Evolutionary conservation across 2,888 invertebrate species (phyloP), one percentile per base, ranked within the genome.

Genomic region (Nomada hirtipes): DNA sequence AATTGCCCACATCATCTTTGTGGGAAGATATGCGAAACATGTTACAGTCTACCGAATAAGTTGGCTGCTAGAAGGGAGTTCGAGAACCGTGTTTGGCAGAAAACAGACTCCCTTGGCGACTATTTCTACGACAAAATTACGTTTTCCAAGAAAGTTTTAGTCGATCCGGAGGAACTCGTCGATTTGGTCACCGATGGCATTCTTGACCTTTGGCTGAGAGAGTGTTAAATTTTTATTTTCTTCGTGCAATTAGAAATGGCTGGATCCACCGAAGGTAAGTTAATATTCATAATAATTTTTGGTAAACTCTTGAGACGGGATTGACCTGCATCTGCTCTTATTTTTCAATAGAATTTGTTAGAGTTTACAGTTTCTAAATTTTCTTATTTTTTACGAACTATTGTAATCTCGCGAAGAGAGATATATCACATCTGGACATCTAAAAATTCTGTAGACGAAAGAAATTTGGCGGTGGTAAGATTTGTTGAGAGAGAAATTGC

Each of bases 241-340:
- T 57, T 50, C 55, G 20, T 57, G 26, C 10, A 57, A 57, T 57
- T 20, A 11, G 10, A n/a, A 57, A 57, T 20, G 52, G 15, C 23
- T 57, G 55, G 11, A 57, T 57, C 20, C 23, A 57, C 20, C 0
- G 0, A 23, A 52, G 52, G 52, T 52, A 52, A 52, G 52, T 52
- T 52, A 52, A 52, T 52, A 52, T 57, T 57, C 23, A 23, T 57
- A 23, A 23, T 57, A 57, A 57, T 57, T 57, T 11, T 57, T 57
- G 15, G 9, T 26, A 26, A 26, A 26, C 50, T 50, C 50, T 2
- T 50, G 50, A 4, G 50, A 50, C 23, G 23, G 20, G 55, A 23
- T 57, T 23, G 23, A 23, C 9, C 52, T 20, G 55, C 0, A 18
- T 23, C 20, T 57, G 10, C 0, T 57, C 7, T 20, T 11, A 57